Percentiles rank a stretch among this genome's conserved stretches.
Evolutionary conservation across 2,113 vertebrate species (phyloP).

Genomic region (Symphodus melops): DNA sequence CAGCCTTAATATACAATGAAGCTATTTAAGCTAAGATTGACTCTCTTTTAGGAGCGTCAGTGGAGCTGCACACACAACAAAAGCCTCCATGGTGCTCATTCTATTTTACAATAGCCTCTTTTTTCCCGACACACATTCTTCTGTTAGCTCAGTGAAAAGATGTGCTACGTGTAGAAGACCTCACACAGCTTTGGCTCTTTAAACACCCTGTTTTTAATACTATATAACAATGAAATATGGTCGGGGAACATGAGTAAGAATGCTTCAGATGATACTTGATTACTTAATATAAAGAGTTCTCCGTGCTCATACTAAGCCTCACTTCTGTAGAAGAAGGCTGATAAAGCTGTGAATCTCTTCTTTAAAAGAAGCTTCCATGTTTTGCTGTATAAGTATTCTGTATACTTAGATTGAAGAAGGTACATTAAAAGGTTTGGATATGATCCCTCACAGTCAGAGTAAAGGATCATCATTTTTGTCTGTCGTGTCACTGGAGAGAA

Average conservation of each 20-base stretch:
- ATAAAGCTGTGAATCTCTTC: too few species aligned
- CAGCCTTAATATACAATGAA: neutral
- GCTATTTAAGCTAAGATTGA: neutral
- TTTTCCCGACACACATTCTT: too few species aligned
- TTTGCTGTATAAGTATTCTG: neutral
- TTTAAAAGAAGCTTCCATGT: neutral
- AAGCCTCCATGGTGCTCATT: neutral
- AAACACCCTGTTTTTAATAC: too few species aligned
- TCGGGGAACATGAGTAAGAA: too few species aligned
- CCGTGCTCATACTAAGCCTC: too few species aligned
- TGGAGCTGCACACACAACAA: neutral
- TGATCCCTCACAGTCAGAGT: neutral
- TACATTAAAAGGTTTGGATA: neutral
- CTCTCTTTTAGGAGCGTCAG: neutral
- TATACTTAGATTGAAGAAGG: neutral
- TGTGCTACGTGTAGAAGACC: neutral
- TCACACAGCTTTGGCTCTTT: too few species aligned
- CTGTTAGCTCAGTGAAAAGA: neutral
- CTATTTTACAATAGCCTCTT: neutral
- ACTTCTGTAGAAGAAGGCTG: too few species aligned
- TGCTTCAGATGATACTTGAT: too few species aligned
- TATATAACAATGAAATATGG: neutral
- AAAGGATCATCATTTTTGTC: neutral
- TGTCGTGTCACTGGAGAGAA: too few species aligned
- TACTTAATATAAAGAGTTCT: too few species aligned